A percentile compares a stretch with the other conserved stretches of the same genome.
phyloP scores from a whole-genome alignment of 2,797 vertebrate species.

The Sebastes miniatus region DNA sequence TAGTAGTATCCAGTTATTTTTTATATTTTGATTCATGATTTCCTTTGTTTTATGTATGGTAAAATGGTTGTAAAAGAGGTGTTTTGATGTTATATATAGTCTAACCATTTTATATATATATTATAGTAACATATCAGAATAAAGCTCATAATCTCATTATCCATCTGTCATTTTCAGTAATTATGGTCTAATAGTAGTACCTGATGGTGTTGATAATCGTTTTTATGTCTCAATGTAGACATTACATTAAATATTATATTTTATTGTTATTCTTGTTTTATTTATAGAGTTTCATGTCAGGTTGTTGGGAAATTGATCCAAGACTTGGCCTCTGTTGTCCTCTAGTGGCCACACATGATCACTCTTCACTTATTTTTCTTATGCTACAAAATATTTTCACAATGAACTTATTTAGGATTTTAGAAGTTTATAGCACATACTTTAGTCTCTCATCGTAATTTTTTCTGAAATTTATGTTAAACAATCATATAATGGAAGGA shows the following conservation, averaged over 20 bases:
- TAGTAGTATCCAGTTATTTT: background rate
- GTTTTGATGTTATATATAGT: background rate
- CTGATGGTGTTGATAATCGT: background rate
- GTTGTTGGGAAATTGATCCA: background rate
- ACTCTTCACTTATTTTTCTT: background rate
- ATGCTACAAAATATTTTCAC: background rate
- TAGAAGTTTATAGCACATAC: background rate
- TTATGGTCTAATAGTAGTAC: background rate
- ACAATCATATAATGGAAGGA: too few species aligned
- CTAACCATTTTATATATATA: rapidly evolving
- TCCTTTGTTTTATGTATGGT: background rate
- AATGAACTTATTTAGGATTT: background rate
- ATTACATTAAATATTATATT: background rate
- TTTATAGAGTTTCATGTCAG: background rate
- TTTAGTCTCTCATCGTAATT: background rate
- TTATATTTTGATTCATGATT: background rate
- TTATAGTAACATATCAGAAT: background rate
- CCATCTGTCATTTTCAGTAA: background rate
- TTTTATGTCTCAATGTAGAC: background rate
- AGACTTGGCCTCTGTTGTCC: conserved; percentile 23
- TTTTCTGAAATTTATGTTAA: background rate
- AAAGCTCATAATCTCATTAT: conserved; percentile 5
- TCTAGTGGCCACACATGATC: conserved; percentile 39
- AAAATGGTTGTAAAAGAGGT: background rate
- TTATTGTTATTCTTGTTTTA: background rate